Conservation (phyloP, 2,888 invertebrate genomes). For the Ornithoptera priamus region DNA sequence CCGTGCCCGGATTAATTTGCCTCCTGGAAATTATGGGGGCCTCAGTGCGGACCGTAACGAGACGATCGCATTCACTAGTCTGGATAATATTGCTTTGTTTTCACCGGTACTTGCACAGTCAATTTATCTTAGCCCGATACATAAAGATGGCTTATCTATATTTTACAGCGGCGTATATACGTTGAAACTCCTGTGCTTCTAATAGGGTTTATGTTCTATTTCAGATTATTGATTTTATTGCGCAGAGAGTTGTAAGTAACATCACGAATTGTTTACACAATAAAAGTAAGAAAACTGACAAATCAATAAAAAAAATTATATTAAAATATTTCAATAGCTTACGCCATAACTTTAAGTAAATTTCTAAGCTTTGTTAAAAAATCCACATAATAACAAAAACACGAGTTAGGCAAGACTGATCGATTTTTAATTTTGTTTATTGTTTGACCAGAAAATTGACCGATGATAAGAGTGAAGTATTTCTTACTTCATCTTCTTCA, state of each 20-base stretch:
- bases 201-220: neutral
- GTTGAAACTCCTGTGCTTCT: neutral
- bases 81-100: conserved; percentile 68
- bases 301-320: neutral
- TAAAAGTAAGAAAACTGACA: too few relatives aligned
- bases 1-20: conserved; percentile 79
- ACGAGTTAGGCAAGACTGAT: conserved; percentile 10
- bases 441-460: conserved; percentile 16
- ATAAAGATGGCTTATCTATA: conserved; percentile 28
- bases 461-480: conserved; percentile 10
- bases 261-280: too few relatives aligned
- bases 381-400: neutral
- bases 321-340: neutral
- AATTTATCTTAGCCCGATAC: conserved; percentile 29
- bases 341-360: neutral
- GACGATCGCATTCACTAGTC: conserved; percentile 48
- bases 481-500: neutral
- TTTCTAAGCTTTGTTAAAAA: neutral
- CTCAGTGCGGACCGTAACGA: conserved; percentile 55
- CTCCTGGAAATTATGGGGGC: conserved; percentile 74
- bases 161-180: conserved; percentile 20
- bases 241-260: neutral
- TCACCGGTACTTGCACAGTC: conserved; percentile 37
- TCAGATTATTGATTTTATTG: neutral
- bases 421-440: conserved; percentile 27